Base-by-base conservation (phyloP, 2,113 vertebrate genomes). In the Megaleporinus macrocephalus region DNA sequence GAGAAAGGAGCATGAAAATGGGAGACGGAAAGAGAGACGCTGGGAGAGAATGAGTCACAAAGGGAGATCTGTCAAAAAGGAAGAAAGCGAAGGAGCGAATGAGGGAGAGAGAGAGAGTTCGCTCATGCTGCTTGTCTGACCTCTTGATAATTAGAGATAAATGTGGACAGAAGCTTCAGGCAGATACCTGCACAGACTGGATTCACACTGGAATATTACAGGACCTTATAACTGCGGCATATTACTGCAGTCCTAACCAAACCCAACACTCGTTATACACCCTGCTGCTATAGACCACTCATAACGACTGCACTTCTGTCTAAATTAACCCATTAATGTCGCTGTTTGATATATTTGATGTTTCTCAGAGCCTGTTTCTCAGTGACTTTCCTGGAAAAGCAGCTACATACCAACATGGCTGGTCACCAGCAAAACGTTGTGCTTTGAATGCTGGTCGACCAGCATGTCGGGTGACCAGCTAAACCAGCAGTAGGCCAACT, bases 131-230 rank as follows among this genome's bases (percentile, higher is more conserved):
- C 84, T 62, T 76, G 82, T 36, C 79, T 88, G 86, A 90, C 89
- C 88, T 88, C 27, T 24, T 1, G 83, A 83, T 91, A 90, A 90
- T 91, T 85, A 91, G 88, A 80, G 57, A 83, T 81, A 89, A 90
- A 91, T 53, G 83, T 83, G 84, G 44, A 53, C 81, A 90, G 87
- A 89, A 55, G 87, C 78, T 66, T 0, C 0, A 77, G 80, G 87
- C 84, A 65, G 82, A 77, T 80, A 84, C 59, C 87, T 81, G 84
- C 73, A 85, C 80, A 83, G 80, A 62, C 36, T 85, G 88, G 88
- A 88, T 57, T 29, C 74, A 74, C 51, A 84, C 73, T 86, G 88
- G 76, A 78, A 84, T 68, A 86, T 90, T 88, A 90, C 30, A 61
- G 81, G 73, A 0, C 53, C 53, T 7, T 22, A 55, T 55, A 4